phyloP scores from a whole-genome alignment of 2,113 vertebrate genomes.

The Columba janthina region DNA sequence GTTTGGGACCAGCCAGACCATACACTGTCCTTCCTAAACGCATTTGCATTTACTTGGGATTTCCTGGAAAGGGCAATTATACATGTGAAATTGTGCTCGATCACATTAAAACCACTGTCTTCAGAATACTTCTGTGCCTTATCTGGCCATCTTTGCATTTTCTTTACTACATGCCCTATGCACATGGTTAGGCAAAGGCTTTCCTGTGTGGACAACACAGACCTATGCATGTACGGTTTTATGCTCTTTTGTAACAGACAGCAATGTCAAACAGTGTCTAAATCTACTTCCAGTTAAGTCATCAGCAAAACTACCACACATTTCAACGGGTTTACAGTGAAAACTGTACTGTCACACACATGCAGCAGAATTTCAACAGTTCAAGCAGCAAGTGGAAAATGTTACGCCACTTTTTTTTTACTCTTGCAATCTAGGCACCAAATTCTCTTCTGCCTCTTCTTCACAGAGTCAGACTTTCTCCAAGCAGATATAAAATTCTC shows the following conservation, averaged over 20 bases:
- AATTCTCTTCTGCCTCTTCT: neutral
- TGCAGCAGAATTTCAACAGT: constrained; percentile 13
- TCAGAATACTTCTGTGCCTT: neutral
- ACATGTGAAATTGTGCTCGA: no score
- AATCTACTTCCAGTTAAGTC: constrained; percentile 16
- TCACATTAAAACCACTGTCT: no score
- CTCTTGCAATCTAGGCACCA: neutral
- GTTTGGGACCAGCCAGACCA: neutral
- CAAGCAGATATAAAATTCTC: neutral
- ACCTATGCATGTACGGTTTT: neutral
- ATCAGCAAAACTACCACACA: neutral
- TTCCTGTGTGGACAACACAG: neutral
- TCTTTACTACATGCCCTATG: neutral
- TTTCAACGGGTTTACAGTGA: neutral
- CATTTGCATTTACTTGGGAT: neutral
- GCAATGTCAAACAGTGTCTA: neutral
- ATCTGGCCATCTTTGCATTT: neutral
- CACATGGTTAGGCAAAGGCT: neutral
- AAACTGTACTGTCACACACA: neutral
- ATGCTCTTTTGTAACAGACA: neutral
- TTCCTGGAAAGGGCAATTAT: neutral
- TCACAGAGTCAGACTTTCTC: neutral
- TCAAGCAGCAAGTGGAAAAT: neutral
- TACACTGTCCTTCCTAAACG: neutral
- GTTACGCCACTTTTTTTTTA: neutral